Percentiles rank a stretch among this genome's conserved stretches.
Conservation (phyloP, 2,113 vertebrate genomes). For the Lophius piscatorius region DNA sequence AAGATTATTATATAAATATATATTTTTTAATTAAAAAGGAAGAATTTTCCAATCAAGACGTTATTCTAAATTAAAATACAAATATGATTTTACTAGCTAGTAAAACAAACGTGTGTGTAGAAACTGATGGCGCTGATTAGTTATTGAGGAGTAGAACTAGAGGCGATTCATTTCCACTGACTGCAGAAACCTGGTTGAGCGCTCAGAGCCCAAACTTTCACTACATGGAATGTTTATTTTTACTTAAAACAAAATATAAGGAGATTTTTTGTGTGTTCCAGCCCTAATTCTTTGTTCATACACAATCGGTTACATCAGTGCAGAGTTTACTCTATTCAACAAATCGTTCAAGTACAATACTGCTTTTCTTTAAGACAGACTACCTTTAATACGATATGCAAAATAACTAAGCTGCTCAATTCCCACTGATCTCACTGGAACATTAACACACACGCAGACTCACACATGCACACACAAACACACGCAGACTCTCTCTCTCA, state of each 20-base stretch:
- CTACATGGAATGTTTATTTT: too few species aligned
- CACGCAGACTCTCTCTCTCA: too few species aligned
- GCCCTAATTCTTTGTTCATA: too few species aligned
- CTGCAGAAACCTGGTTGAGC: too few species aligned
- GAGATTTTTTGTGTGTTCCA: too few species aligned
- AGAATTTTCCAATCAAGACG: too few species aligned
- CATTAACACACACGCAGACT: too few species aligned
- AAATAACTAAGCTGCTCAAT: conserved; percentile 20
- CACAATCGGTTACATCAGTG: background rate
- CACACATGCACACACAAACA: too few species aligned
- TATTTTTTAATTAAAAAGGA: too few species aligned
- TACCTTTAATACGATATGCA: conserved; percentile 10
- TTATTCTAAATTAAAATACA: too few species aligned
- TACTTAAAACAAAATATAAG: too few species aligned
- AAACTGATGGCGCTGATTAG: background rate
- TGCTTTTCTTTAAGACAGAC: background rate
- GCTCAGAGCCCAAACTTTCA: background rate
- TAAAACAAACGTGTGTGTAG: background rate
- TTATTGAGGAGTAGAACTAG: background rate
- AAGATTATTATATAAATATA: too few species aligned
- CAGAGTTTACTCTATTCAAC: background rate
- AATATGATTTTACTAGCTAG: background rate
- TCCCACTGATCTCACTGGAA: conserved; percentile 27
- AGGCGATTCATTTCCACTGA: background rate
- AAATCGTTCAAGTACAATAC: background rate